phyloP scores from a whole-genome alignment of 2,888 invertebrate species.

The Drosophila anomalata region DNA sequence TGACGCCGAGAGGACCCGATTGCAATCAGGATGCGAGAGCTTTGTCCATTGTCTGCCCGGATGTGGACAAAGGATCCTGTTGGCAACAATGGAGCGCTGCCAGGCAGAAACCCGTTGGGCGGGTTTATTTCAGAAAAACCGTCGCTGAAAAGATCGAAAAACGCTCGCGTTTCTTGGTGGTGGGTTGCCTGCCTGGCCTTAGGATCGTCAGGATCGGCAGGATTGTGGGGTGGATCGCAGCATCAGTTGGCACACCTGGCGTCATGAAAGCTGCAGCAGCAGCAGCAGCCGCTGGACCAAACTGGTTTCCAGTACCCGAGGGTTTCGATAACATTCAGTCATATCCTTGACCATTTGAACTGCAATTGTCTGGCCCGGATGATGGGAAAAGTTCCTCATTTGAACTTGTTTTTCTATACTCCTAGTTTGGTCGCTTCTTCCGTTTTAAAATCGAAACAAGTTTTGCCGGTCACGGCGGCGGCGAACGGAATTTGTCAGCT shows the following conservation, averaged over 20 bases:
- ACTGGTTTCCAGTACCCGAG: conserved; percentile 35
- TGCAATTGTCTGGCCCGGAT: conserved; percentile 55
- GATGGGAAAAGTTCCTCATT: conserved; percentile 68
- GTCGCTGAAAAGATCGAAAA: conserved; percentile 62
- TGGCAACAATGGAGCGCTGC: conserved; percentile 55
- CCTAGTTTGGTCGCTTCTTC: conserved; percentile 6
- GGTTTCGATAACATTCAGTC: conserved; percentile 54
- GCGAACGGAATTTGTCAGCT: conserved; percentile 58
- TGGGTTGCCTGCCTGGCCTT: conserved; percentile 50
- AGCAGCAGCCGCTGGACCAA: conserved; percentile 60
- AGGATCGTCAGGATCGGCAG: conserved; percentile 8
- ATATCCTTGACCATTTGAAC: conserved; percentile 83
- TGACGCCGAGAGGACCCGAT: conserved; percentile 31
- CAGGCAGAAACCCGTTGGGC: conserved; percentile 69
- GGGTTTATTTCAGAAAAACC: conserved; percentile 79
- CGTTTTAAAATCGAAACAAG: conserved; percentile 45
- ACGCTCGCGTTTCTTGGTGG: conserved; percentile 65
- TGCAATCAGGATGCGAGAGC: conserved; percentile 54
- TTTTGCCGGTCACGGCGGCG: conserved; percentile 35
- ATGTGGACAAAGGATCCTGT: conserved; percentile 53
- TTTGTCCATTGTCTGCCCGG: conserved; percentile 70
- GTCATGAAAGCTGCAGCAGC: conserved; percentile 62
- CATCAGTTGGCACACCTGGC: conserved; percentile 74
- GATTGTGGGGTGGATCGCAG: conserved; percentile 53
- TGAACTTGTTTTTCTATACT: conserved; percentile 49